These are phyloP conservation scores for Loris lydekkerianus DNA, from an alignment of 2,797 vertebrate species.

Conservation along the genomic window DNA sequence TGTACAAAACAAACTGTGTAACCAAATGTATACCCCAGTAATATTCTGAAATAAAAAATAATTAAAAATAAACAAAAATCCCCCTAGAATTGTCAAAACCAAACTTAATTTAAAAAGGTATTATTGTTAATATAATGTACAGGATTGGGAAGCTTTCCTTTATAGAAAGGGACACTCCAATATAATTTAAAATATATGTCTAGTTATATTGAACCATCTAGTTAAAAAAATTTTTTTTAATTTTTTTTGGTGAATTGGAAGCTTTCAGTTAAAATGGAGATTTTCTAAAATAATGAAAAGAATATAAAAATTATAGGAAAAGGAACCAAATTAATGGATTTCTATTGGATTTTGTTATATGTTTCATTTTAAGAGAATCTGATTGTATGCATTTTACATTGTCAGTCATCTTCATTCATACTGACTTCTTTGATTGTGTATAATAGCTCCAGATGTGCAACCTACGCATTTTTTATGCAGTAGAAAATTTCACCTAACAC, in stretches of 20 bases:
- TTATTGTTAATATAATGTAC: constrained; percentile 28
- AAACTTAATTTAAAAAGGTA: background rate
- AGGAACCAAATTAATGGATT: constrained; percentile 15
- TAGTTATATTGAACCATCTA: background rate
- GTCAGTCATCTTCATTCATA: constrained; percentile 70
- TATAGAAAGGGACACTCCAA: background rate
- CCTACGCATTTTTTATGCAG: background rate
- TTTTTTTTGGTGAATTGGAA: background rate
- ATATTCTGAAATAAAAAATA: too few species aligned
- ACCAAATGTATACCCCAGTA: too few species aligned
- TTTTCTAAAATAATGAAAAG: constrained; percentile 43
- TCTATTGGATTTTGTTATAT: constrained; percentile 56
- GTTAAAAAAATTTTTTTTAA: constrained; percentile 24
- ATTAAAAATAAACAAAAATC: too few species aligned
- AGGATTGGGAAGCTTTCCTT: background rate
- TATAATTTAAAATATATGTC: constrained; percentile 58
- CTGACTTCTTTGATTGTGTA: constrained; percentile 63
- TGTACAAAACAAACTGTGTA: too few species aligned
- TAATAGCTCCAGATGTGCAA: constrained; percentile 66
- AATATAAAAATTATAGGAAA: constrained; percentile 30
- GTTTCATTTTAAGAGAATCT: constrained; percentile 26
- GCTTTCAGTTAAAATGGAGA: constrained; percentile 38
- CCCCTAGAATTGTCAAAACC: constrained; percentile 28
- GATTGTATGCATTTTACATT: constrained; percentile 66
- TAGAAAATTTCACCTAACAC: constrained; percentile 56